Conservation (phyloP, 2,888 invertebrate genomes). For the Melieria picta region DNA sequence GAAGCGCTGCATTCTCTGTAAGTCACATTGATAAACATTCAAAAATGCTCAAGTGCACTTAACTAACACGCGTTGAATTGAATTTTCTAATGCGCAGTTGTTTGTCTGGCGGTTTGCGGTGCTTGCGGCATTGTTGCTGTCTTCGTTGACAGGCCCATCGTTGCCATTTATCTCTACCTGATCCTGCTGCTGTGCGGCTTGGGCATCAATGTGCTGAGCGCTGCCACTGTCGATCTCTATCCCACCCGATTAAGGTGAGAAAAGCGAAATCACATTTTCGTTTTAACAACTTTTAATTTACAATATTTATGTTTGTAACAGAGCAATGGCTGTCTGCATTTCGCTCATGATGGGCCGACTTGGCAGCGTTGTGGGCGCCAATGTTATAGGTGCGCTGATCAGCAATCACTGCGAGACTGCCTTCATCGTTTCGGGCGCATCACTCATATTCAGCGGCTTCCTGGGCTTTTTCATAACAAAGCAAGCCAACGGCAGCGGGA, state of each 20-base stretch:
- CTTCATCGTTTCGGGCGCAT: conserved; percentile 57
- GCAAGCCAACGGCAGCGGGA: conserved; percentile 29
- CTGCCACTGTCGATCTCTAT: conserved; percentile 59
- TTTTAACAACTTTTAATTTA: background rate
- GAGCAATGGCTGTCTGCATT: conserved; percentile 69
- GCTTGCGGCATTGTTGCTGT: conserved; percentile 48
- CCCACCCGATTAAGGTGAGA: conserved; percentile 60
- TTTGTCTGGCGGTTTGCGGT: conserved; percentile 50
- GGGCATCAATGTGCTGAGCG: conserved; percentile 58
- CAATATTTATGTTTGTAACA: conserved; percentile 41
- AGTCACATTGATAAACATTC: conserved; percentile 34
- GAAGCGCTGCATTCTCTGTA: conserved; percentile 54
- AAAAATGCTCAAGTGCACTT: background rate
- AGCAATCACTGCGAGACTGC: conserved; percentile 66
- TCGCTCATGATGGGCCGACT: conserved; percentile 68
- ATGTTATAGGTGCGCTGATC: conserved; percentile 65
- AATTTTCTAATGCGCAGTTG: conserved; percentile 42
- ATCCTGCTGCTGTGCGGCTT: conserved; percentile 53
- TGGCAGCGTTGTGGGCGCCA: conserved; percentile 68
- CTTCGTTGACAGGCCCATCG: conserved; percentile 49
- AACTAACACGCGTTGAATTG: conserved; percentile 1
- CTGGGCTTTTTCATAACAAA: conserved; percentile 52
- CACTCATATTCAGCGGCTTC: conserved; percentile 51
- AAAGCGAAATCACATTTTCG: background rate
- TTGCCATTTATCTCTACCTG: conserved; percentile 54